Evolutionary conservation across 2,888 invertebrate species (phyloP), one percentile per base, ranked within the genome.

Genomic region (Steinernema hermaphroditum): DNA sequence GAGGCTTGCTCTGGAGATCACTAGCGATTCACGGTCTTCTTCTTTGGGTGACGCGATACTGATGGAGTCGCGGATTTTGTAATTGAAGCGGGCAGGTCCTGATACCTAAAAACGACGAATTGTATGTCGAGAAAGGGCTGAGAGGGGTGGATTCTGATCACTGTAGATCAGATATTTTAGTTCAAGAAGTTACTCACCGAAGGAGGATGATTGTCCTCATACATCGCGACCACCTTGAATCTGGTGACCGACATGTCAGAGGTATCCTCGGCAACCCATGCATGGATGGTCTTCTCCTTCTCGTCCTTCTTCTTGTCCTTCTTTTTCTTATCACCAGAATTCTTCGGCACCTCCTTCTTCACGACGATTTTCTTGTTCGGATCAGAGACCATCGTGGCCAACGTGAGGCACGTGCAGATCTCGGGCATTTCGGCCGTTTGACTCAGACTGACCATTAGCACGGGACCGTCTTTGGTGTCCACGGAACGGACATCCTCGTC

Each of bases 361-460:
- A 54, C 54, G n/a, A n/a, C n/a, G 2, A 62, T 32, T 32, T n/a
- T 62, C 62, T 62, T 29, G 2, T 62, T n/a, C 29, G 62, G 62
- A 16, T 62, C 62, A 12, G 62, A 62, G 16, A 62, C 27, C 32
- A 62, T 29, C 32, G 9, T 9, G 32, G 9, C 1, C 32, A 62
- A 16, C 32, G 16, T 29, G 8, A 32, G 62, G 32, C 32, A 62
- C 4, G 16, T 14, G 9, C 2, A 8, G 6, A 62, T 12, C 12
- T 62, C 62, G 32, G 54, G 54, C 9, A 54, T 2, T 27, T 19
- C 22, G 14, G 24, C 54, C 14, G 12, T 24, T 14, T 1, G 16
- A 16, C 6, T 34, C 62, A 62, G 16, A 4, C 16, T 1, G 6
- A 62, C 62, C 29, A 14, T 8, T 29, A 32, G 16, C 12, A 16